A percentile compares a stretch with the other conserved stretches of the same genome.
phyloP scores from a whole-genome alignment of 2,888 invertebrate species.

The Cistogaster globosa region DNA sequence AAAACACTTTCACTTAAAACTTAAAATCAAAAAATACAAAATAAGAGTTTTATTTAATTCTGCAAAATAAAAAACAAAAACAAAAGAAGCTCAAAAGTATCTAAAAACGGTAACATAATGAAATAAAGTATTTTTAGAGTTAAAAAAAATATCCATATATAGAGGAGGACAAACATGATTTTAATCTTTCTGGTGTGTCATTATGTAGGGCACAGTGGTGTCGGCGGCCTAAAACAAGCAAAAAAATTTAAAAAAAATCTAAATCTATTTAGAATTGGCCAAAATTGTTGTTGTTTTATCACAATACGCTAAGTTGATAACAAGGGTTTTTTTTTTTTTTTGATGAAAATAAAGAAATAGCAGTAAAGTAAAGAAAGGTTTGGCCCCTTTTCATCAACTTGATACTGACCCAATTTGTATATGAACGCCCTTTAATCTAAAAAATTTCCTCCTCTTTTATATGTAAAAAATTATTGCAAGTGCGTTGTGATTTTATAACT shows the following conservation, averaged over 20 bases:
- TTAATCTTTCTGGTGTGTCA: not conserved
- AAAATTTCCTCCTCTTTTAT: too few species aligned
- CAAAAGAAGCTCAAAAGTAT: slow-evolving; percentile 37
- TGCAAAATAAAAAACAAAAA: not conserved
- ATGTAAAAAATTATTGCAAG: too few species aligned
- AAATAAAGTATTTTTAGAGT: not conserved
- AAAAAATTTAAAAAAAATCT: not conserved
- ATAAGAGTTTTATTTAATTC: not conserved
- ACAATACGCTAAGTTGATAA: too few species aligned
- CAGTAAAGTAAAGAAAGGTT: too few species aligned
- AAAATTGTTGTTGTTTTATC: too few species aligned
- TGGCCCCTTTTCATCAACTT: too few species aligned
- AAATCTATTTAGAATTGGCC: too few species aligned
- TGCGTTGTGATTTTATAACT: too few species aligned
- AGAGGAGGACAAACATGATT: not conserved
- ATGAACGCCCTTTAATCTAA: too few species aligned
- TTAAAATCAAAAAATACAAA: slow-evolving; percentile 34
- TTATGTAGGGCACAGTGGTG: not conserved
- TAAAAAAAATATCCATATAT: not conserved
- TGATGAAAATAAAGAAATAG: too few species aligned
- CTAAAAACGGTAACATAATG: slow-evolving; percentile 4
- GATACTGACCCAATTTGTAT: too few species aligned
- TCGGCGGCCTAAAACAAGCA: not conserved
- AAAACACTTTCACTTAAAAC: slow-evolving; percentile 80
- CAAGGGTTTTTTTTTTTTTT: too few species aligned